Evolutionary conservation across 2,797 vertebrate genomes (phyloP), one percentile per base, ranked within the genome.

Genomic region (Microctenopoma lineatum): DNA sequence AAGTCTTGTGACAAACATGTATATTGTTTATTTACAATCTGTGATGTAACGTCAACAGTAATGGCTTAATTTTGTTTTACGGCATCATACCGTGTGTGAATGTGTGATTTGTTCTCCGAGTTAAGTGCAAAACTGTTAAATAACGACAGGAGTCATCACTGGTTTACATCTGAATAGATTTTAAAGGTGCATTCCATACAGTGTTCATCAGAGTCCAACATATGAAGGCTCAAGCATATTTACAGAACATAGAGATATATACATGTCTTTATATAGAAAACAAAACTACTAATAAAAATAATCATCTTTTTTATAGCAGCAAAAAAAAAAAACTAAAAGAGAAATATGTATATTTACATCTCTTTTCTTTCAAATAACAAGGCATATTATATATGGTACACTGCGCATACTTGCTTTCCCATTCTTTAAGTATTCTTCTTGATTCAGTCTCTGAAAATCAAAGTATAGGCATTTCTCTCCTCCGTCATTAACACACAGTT

Each of bases 301-400:
- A 94, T 94, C 89, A 91, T 92, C 90, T 90, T 93, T 89, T 87
- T 91, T 73, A 94, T 93, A 94, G 93, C 92, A 94, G 92, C 92
- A 93, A 92, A 92, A 47, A 86, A 47, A 86, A 83, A 59, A 90
- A 93, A 89, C 87, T 91, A 90, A 89, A 88, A 81, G 87, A 89
- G 84, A 83, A 90, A 84, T 76, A 84, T 78, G 75, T 85, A 92
- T 94, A 94, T 92, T 87, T 93, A 94, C 90, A 93, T 87, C 86
- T 76, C 81, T 77, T 67, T 75, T 83, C 21, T 77, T 67, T 47
- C 65, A 88, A 85, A 91, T 90, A 84, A 91, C 87, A 93, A 94
- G 92, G 92, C 92, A 92, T 93, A 84, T 84, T 75, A 87, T 90
- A 87, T 91, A 89, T 86, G 83, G 83, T 92, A 92, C 86, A 93